Conservation (phyloP, 2,113 vertebrate species). For the Pygoscelis adeliae region DNA sequence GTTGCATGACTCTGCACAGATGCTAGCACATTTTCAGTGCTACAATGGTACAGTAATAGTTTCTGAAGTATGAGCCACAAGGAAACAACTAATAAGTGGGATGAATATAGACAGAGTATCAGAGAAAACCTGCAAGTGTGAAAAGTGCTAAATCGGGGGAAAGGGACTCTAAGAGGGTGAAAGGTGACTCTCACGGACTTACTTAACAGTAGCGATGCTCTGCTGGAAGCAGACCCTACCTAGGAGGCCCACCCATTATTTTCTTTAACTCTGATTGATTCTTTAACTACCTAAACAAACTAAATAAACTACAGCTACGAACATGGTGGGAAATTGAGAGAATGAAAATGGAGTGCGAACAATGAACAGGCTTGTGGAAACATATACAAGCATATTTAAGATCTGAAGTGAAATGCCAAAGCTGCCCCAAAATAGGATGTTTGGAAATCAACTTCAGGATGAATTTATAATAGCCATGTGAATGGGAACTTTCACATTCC, state of each 20-base stretch:
- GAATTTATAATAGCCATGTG: background rate
- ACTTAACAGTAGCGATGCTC: background rate
- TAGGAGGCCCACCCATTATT: background rate
- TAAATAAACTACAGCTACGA: background rate
- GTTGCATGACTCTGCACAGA: background rate
- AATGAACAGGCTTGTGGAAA: background rate
- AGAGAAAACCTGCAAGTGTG: background rate
- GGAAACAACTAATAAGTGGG: background rate
- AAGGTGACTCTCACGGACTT: background rate
- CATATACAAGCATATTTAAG: background rate
- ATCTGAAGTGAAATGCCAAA: background rate
- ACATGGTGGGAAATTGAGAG: accelerated
- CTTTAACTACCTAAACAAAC: background rate
- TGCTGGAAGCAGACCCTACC: background rate
- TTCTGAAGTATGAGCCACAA: background rate
- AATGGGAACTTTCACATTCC: background rate
- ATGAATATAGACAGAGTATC: background rate
- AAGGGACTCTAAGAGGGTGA: background rate
- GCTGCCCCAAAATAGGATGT: background rate
- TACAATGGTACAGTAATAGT: background rate
- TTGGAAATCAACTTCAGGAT: background rate
- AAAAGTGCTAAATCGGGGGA: background rate
- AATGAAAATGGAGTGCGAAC: background rate
- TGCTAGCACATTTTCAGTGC: background rate
- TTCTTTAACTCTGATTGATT: background rate